A percentile compares a stretch with the other conserved stretches of the same genome.
These are phyloP conservation scores for Eulemur macaco DNA, from an alignment of 2,113 vertebrate species.

Conservation along the genomic window DNA sequence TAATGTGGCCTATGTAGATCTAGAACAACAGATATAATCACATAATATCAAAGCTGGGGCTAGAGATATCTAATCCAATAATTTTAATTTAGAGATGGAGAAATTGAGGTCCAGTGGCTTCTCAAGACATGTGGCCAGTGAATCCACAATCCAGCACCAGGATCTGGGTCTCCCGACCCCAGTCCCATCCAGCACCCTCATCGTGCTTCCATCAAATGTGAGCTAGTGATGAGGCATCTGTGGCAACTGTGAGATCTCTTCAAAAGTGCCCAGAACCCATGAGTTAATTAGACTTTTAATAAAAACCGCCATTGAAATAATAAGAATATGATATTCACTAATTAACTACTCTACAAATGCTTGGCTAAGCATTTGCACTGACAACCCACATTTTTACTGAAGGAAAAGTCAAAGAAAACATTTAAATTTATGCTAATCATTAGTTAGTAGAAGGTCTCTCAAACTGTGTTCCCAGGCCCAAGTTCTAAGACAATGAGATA, in stretches of 20 bases:
- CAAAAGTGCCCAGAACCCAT: background rate
- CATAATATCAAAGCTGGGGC: background rate
- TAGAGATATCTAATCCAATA: background rate
- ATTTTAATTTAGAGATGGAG: background rate
- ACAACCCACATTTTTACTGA: conserved; percentile 6
- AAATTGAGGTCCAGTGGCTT: background rate
- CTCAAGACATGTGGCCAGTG: background rate
- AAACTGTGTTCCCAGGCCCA: background rate
- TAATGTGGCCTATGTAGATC: background rate
- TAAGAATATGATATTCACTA: background rate
- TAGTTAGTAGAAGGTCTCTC: background rate
- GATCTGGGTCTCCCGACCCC: background rate
- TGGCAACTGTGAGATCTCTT: background rate
- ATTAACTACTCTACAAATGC: background rate
- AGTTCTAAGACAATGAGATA: background rate
- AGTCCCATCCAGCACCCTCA: background rate
- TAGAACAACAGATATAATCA: background rate
- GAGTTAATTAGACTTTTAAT: background rate
- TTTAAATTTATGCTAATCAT: background rate
- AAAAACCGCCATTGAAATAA: background rate
- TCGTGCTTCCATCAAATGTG: background rate
- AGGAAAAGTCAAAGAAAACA: background rate
- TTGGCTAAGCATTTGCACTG: background rate
- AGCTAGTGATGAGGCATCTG: background rate
- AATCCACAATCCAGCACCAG: background rate